Percentiles rank a stretch among this genome's conserved stretches.
phyloP scores from a whole-genome alignment of 2,888 invertebrate genomes.

The Actias luna region DNA sequence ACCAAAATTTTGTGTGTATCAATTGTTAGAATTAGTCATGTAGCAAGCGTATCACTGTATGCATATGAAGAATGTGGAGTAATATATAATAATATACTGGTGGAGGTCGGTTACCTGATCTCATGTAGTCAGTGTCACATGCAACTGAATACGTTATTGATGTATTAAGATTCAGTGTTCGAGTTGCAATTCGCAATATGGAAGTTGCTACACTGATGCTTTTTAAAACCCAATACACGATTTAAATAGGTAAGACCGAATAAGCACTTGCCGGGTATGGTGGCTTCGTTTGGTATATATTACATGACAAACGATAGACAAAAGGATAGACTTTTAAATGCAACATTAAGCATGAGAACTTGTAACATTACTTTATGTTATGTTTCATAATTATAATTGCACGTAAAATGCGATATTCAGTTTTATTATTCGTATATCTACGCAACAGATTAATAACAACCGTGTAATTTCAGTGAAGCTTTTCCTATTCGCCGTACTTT shows the following conservation, averaged over 20 bases:
- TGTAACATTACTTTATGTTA: background rate
- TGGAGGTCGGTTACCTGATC: background rate
- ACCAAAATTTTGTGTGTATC: background rate
- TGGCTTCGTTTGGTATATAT: background rate
- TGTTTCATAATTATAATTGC: constrained; percentile 2
- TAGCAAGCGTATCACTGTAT: background rate
- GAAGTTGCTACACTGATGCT: background rate
- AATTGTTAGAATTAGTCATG: background rate
- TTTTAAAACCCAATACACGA: constrained; percentile 4
- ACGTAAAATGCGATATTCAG: background rate
- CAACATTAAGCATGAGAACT: constrained; percentile 1
- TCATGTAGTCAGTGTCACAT: constrained; percentile 1
- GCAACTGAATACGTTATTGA: constrained; percentile 12
- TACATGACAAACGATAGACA: background rate
- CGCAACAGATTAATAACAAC: constrained; percentile 11
- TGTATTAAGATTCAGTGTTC: constrained; percentile 13
- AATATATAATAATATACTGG: constrained; percentile 5
- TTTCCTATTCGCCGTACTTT: constrained; percentile 15
- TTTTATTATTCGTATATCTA: constrained; percentile 6
- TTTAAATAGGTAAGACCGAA: background rate
- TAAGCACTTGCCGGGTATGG: background rate
- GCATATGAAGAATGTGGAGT: background rate
- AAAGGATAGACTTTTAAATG: background rate
- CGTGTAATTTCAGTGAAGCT: constrained; percentile 13
- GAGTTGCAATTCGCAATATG: constrained; percentile 8